Base-by-base conservation (phyloP, 2,888 invertebrate genomes). In the Drosophila testacea region DNA sequence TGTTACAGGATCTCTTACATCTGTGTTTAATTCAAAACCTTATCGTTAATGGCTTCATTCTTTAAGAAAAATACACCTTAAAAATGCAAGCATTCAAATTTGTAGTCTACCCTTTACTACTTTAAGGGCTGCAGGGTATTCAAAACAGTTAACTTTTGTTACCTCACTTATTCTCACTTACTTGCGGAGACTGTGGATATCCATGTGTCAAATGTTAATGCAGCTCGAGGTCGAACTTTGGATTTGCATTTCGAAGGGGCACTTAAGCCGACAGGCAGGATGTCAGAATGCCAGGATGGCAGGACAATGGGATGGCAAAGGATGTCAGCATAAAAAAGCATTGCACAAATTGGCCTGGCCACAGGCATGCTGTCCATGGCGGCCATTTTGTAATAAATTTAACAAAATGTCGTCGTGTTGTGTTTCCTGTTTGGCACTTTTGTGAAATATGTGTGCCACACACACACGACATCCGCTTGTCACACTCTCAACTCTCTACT, bases 341-440 rank as follows among this genome's bases (percentile, higher is more conserved):
- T 62, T 71, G 77, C 74, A 60, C 77, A 79, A 77, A 69, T 77
- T 78, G 72, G 63, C 66, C 27, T 48, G 62, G 52, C 74, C 44
- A 71, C 67, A 65, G 32, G 62, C 50, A 64, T 57, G 73, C 68
- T 78, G 80, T 64, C 47, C 61, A 44, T 44, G 66, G 62, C 69
- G 72, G 82, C 79, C 69, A 75, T 74, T 81, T 79, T 67, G 81
- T 73, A 80, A 88, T 88, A 85, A 85, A 83, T 88, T 85, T 69
- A 74, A 51, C 67, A 84, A 76, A 77, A 81, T 85, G 77, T 76
- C 77, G 65, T 78, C 79, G 75, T 74, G 38, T 70, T 71, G 77
- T 78, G 81, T 73, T 85, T 85, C 85, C 84, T 77, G 88, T 82
- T 87, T 84, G 81, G 83, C 85, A 83, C 85, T 81, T 81, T 81